Conservation (phyloP, 2,113 vertebrate species). For the Myiagra hebetior region DNA sequence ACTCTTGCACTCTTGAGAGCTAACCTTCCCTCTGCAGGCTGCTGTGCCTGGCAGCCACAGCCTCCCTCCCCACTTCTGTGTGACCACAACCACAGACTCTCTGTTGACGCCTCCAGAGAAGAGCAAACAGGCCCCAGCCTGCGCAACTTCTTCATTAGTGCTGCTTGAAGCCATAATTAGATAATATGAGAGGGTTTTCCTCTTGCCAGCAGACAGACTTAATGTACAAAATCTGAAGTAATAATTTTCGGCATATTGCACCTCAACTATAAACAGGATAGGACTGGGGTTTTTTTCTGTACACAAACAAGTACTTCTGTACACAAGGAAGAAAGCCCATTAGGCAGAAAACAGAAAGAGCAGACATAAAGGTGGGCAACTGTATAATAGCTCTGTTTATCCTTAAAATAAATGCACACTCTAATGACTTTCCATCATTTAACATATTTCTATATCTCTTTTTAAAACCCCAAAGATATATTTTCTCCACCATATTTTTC, state of each 20-base stretch:
- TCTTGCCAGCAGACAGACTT: conserved; percentile 65
- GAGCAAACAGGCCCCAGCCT: conserved; percentile 59
- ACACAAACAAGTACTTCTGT: neutral
- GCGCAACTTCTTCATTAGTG: conserved; percentile 40
- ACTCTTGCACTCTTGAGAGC: neutral
- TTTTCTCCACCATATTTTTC: conserved; percentile 31
- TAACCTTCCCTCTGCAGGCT: neutral
- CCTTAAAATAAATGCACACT: conserved; percentile 1
- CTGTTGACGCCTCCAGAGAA: conserved; percentile 55
- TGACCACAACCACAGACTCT: conserved; percentile 58
- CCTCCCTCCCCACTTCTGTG: neutral
- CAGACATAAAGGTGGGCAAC: neutral
- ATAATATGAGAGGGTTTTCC: conserved; percentile 58
- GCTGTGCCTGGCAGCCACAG: neutral
- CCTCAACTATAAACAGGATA: conserved; percentile 55
- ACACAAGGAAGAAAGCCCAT: neutral
- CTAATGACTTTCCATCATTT: neutral
- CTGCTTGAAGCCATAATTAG: conserved; percentile 59
- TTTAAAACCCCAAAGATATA: neutral
- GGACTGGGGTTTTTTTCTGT: neutral
- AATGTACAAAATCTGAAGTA: conserved; percentile 39
- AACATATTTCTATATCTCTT: neutral
- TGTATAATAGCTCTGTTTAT: neutral
- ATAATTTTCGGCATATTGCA: conserved; percentile 34
- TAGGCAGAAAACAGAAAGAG: conserved; percentile 7